Evolutionary conservation across 2,113 vertebrate genomes (phyloP).

Genomic region (Urocolius indicus): DNA sequence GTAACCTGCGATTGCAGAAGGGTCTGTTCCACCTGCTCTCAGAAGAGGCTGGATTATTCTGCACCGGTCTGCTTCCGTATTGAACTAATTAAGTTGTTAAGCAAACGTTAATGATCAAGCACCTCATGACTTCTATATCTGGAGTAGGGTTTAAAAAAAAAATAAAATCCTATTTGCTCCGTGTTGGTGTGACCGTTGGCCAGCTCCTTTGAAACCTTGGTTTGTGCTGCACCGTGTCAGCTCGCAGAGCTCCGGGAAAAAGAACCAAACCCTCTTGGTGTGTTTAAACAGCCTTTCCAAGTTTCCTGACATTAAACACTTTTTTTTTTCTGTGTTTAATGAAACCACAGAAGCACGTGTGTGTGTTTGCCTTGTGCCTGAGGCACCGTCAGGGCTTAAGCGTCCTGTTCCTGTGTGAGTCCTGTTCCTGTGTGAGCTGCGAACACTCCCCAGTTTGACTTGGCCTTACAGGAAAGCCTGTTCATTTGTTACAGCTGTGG

Average conservation of each 20-base stretch:
- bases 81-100: slow-evolving; percentile 36
- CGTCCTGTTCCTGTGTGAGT: accelerated
- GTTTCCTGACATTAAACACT: background rate
- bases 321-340: background rate
- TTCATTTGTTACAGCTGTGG: background rate
- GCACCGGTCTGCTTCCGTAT: background rate
- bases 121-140: slow-evolving; percentile 28
- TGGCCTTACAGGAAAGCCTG: background rate
- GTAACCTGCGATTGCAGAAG: background rate
- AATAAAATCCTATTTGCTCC: slow-evolving; percentile 19
- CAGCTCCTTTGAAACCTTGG: background rate
- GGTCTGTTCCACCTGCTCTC: background rate
- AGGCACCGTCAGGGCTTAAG: background rate
- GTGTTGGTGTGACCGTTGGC: background rate
- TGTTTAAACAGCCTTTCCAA: background rate
- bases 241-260: background rate
- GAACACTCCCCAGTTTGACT: background rate
- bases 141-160: slow-evolving; percentile 5
- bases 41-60: background rate
- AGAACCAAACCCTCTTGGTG: accelerated
- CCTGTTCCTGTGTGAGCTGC: background rate
- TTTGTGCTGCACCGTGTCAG: background rate
- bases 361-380: background rate
- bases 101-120: background rate
- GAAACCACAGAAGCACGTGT: background rate